Base-by-base conservation (phyloP, 2,113 vertebrate species). In the Brachionichthys hirsutus region DNA sequence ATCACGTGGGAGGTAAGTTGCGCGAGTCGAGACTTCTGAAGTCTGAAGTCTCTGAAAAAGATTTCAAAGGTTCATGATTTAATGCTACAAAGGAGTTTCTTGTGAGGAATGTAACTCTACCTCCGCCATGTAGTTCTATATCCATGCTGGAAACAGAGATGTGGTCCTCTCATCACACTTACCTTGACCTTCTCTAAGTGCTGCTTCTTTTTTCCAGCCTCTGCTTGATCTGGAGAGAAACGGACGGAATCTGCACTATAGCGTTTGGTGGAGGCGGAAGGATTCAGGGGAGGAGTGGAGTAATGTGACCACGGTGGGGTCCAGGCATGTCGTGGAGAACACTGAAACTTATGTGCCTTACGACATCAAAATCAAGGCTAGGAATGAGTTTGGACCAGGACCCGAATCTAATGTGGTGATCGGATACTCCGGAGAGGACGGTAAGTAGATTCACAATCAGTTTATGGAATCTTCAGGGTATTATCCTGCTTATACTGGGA, bases 351-450 rank as follows among this genome's bases (percentile, higher is more conserved):
- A 94, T 3, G 92, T 93, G 1, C 92, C 94, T 74, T 98, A 97
- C 2, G 95, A 98, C 85, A 94, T 98, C 87, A 94, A 93, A 77
- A 92, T 99, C 68, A 94, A 97, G 89, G 94, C 95, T 0, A 83
- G 91, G 64, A 99, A 99, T 0, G 94, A 98, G 53, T 94, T 94
- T 10, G 97, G 97, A 35, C 51, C 67, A 12, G 94, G 94, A 1
- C 93, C 93, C 0, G 94, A 95, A 82, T 95, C 97, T 0, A 92
- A 92, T 18, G 78, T 92, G 1, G 59, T 94, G 74, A 92, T 92
- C 1, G 97, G 97, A 16, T 95, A 93, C 6, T 98, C 97, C 0
- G 97, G 97, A 55, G 97, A 99, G 85, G 96, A 98, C 84, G 92
- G 97, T 99, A 87, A 96, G 95, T 73, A 10, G 9, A 54, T 14